phyloP scores from a whole-genome alignment of 2,888 invertebrate species.

The Myathropa florea region DNA sequence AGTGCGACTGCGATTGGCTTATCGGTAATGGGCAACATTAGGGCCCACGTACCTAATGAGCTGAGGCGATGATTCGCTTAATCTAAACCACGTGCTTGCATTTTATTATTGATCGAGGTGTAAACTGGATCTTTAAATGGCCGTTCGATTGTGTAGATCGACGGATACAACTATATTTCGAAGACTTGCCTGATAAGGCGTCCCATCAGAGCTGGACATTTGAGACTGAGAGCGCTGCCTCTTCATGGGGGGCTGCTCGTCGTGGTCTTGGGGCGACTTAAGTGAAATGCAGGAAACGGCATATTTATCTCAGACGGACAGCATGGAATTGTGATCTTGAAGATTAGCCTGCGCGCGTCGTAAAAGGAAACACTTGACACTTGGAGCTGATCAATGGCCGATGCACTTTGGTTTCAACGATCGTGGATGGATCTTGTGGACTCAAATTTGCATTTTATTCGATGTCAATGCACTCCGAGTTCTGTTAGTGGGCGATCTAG shows the following conservation, averaged over 20 bases:
- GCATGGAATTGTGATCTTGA: neutral
- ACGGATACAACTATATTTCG: neutral
- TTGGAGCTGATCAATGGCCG: neutral
- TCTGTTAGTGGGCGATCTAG: too few species aligned
- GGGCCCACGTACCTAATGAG: neutral
- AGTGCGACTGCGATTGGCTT: neutral
- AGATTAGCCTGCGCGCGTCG: neutral
- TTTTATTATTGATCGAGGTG: neutral
- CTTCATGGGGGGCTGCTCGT: neutral
- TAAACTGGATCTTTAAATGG: neutral
- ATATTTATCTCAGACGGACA: neutral
- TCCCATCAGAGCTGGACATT: neutral
- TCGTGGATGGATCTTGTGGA: neutral
- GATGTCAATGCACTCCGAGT: too few species aligned
- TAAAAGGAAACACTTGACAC: neutral
- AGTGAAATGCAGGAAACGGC: neutral
- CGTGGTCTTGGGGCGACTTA: neutral
- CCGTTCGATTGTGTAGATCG: neutral
- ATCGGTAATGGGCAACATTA: neutral
- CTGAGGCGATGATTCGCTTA: neutral
- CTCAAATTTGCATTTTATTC: too few species aligned
- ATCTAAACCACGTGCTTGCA: neutral
- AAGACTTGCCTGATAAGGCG: neutral
- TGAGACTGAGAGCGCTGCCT: neutral
- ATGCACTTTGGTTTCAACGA: neutral